Percentiles rank a stretch among this genome's conserved stretches.
These are phyloP conservation scores for Pomacea canaliculata DNA, from an alignment of 2,888 invertebrate species.

Conservation along the genomic window DNA sequence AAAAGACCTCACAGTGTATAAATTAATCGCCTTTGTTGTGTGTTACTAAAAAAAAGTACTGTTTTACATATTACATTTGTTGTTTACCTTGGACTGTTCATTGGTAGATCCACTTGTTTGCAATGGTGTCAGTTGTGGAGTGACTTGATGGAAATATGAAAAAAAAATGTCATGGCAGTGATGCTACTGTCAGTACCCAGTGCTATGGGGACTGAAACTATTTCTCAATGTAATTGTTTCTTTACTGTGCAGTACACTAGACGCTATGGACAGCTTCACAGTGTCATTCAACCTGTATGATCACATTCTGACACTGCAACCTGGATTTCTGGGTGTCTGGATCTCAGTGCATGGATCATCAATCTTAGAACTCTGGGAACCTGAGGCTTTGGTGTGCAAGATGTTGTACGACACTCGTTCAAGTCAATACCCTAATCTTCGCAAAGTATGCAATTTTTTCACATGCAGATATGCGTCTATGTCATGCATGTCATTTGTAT, in stretches of 20 bases:
- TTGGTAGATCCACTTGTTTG: not conserved
- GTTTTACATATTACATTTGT: too few relatives aligned
- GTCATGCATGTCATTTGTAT: too few relatives aligned
- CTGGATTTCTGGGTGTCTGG: slow-evolving; percentile 71
- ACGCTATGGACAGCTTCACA: slow-evolving; percentile 69
- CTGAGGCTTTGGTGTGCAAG: slow-evolving; percentile 68
- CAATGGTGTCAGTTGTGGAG: not conserved
- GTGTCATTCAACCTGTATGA: slow-evolving; percentile 72
- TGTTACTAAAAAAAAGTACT: too few relatives aligned
- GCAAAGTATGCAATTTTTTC: slow-evolving; percentile 51
- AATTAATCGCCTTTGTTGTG: too few relatives aligned
- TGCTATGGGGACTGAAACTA: not conserved
- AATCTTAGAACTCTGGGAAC: slow-evolving; percentile 73
- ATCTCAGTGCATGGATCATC: slow-evolving; percentile 72
- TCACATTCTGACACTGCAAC: slow-evolving; percentile 68
- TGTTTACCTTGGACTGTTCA: too few relatives aligned
- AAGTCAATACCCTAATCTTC: slow-evolving; percentile 57
- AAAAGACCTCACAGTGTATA: too few relatives aligned
- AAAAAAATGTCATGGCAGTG: not conserved
- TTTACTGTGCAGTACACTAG: slow-evolving; percentile 64
- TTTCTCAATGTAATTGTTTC: not conserved
- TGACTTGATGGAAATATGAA: not conserved
- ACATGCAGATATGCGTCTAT: too few relatives aligned
- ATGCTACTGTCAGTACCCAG: not conserved
- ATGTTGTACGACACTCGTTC: slow-evolving; percentile 72